Conservation (phyloP, 2,113 vertebrate genomes). For the Pseudorectes ferrugineus region DNA sequence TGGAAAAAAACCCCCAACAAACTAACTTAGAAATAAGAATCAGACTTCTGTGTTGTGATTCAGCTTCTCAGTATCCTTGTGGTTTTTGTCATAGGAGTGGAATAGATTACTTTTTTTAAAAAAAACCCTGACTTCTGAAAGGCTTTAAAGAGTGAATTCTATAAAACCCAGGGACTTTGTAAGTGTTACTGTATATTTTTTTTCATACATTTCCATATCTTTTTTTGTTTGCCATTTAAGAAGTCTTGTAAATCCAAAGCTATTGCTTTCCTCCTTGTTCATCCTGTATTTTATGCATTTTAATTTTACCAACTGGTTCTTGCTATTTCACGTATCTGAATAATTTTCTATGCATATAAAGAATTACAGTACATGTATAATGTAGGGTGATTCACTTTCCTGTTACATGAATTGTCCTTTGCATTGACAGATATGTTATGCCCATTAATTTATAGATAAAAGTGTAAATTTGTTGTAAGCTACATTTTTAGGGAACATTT, state of each 20-base stretch:
- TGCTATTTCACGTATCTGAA: not conserved
- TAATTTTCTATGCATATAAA: not conserved
- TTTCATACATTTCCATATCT: not conserved
- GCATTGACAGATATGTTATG: not conserved
- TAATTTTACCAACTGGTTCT: not conserved
- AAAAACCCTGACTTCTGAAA: not conserved
- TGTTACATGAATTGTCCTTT: not conserved
- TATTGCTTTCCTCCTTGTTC: not conserved
- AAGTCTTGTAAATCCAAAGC: not conserved
- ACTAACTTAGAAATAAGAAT: not conserved
- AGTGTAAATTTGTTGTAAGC: not conserved
- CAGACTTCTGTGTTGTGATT: not conserved
- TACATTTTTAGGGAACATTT: not conserved
- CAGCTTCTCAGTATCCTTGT: not conserved
- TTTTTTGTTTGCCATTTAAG: not conserved
- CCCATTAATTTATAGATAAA: not conserved
- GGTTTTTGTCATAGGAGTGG: not conserved
- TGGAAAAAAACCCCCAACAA: rapidly evolving
- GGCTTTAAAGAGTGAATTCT: not conserved
- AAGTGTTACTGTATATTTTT: not conserved
- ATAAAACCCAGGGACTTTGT: not conserved
- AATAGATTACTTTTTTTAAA: not conserved
- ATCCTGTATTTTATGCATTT: not conserved
- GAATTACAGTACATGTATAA: not conserved
- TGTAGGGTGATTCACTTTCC: not conserved